A percentile compares a stretch with the other conserved stretches of the same genome.
Evolutionary conservation across 2,113 vertebrate species (phyloP).

Genomic region (Microcebus murinus): DNA sequence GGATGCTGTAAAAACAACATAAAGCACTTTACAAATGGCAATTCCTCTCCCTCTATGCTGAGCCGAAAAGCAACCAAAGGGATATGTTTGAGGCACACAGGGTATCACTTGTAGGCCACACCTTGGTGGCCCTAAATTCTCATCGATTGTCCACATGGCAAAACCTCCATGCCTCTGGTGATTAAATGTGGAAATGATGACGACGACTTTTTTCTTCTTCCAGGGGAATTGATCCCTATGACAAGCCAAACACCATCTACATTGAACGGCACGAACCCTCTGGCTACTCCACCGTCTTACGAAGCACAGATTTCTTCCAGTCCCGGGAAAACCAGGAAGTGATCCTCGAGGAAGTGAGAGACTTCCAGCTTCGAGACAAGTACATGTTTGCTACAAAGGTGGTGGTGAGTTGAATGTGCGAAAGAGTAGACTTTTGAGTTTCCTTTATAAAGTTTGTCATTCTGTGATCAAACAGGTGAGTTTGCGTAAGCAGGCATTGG

Average conservation of each 20-base stretch:
- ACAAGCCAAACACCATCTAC: constrained; percentile 91
- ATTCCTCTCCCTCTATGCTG: neutral
- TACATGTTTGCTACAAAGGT: constrained; percentile 98
- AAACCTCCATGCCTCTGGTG: neutral
- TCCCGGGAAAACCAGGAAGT: constrained; percentile 92
- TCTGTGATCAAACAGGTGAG: neutral
- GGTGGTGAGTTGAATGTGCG: constrained; percentile 86
- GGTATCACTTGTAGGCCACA: neutral
- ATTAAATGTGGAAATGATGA: neutral
- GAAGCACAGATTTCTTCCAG: constrained; percentile 98
- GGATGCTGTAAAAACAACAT: neutral
- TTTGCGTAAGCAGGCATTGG: fast-evolving
- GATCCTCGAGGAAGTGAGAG: constrained; percentile 93
- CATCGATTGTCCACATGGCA: fast-evolving
- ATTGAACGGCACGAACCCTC: constrained; percentile 95
- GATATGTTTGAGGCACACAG: neutral
- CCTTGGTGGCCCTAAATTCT: neutral
- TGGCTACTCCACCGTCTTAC: constrained; percentile 92
- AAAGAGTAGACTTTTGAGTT: neutral
- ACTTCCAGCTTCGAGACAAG: constrained; percentile 97
- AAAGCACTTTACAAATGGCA: neutral
- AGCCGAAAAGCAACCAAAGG: neutral
- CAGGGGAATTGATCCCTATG: constrained; percentile 96
- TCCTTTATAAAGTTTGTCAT: neutral
- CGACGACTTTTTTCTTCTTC: neutral